Percentiles rank a stretch among this genome's conserved stretches.
phyloP scores from a whole-genome alignment of 2,797 vertebrate species.

The Rachycentron canadum region DNA sequence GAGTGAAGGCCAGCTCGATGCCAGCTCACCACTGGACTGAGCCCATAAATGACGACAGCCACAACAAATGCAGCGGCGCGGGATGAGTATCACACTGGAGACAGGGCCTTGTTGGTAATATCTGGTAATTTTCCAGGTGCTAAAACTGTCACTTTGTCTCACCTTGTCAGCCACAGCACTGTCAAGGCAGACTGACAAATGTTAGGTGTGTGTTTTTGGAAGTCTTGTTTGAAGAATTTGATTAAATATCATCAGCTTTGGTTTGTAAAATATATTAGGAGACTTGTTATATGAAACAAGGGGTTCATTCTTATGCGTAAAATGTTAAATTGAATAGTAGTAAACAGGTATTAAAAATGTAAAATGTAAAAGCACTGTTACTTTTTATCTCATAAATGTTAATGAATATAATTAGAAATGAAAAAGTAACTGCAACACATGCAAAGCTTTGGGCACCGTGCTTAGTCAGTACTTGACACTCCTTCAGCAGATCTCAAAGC shows the following conservation, averaged over 20 bases:
- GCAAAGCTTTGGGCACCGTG: background rate
- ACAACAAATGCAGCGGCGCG: background rate
- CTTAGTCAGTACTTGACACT: too few species aligned
- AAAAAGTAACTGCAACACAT: background rate
- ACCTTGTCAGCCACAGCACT: slow-evolving; percentile 24
- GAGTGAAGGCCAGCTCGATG: slow-evolving; percentile 59
- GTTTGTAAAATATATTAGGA: background rate
- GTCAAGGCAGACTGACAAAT: slow-evolving; percentile 22
- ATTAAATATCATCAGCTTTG: background rate
- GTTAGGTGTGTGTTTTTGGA: slow-evolving; percentile 7
- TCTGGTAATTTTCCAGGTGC: slow-evolving; percentile 25
- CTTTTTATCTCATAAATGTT: background rate
- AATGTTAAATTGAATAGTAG: background rate
- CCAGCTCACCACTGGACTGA: slow-evolving; percentile 49
- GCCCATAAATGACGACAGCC: slow-evolving; percentile 30
- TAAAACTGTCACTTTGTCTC: slow-evolving; percentile 23
- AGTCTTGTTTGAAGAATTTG: slow-evolving; percentile 7
- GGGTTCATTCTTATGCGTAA: background rate
- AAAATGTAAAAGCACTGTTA: background rate
- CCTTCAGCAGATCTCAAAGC: background rate
- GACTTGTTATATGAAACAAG: background rate
- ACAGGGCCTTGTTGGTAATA: slow-evolving; percentile 12
- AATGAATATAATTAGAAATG: too few species aligned
- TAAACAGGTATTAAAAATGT: background rate
- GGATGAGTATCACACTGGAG: slow-evolving; percentile 24